phyloP scores from a whole-genome alignment of 2,888 invertebrate species.

The Rhingia campestris region DNA sequence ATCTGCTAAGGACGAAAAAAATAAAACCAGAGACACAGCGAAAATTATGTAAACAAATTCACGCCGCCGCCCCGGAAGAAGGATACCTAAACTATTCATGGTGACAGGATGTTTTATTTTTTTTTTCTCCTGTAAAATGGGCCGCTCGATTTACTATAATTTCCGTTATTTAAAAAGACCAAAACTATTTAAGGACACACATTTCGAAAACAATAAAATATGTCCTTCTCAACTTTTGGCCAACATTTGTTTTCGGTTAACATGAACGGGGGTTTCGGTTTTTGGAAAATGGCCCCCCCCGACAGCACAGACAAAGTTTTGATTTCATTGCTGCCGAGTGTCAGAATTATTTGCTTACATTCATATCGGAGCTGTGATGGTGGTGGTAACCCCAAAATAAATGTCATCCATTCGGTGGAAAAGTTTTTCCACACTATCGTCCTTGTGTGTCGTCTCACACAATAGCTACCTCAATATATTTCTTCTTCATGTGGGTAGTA shows the following conservation, averaged over 20 bases:
- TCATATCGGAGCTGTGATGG: not conserved
- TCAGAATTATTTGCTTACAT: constrained; percentile 15
- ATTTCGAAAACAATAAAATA: constrained; percentile 23
- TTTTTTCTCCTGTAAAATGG: constrained; percentile 45
- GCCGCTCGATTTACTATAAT: constrained; percentile 49
- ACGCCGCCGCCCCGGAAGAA: constrained; percentile 36
- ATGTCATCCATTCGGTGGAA: constrained; percentile 47
- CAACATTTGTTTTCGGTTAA: constrained; percentile 39
- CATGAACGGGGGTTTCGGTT: not conserved
- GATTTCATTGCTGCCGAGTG: constrained; percentile 51
- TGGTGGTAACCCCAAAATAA: constrained; percentile 35
- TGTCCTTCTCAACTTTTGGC: constrained; percentile 37
- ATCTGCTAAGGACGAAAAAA: constrained; percentile 36
- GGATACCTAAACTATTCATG: constrained; percentile 59
- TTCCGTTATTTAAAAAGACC: constrained; percentile 29
- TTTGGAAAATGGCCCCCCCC: not conserved
- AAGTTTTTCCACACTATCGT: constrained; percentile 40
- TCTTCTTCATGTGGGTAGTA: not conserved
- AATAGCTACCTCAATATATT: constrained; percentile 10
- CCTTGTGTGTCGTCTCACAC: constrained; percentile 6
- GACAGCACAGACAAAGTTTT: constrained; percentile 51
- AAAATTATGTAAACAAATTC: constrained; percentile 68
- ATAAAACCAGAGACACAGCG: constrained; percentile 32
- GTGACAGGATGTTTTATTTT: constrained; percentile 40
- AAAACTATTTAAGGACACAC: constrained; percentile 19